Base-by-base conservation (phyloP, 1,140 invertebrate genomes). In the Cataglyphis hispanica region DNA sequence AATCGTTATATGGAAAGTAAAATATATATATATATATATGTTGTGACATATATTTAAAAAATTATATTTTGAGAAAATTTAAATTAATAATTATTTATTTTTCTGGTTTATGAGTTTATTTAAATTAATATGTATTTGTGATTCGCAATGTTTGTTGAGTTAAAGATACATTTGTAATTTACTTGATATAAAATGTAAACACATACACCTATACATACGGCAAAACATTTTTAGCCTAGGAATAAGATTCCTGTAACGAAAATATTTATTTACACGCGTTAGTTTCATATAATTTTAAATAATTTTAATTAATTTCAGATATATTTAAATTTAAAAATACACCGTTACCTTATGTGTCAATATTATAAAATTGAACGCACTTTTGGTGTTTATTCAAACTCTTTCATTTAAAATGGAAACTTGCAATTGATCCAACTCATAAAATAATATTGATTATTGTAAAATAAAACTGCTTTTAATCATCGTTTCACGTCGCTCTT, bases 381-480 rank as follows among this genome's bases (percentile, higher is more conserved):
- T 50, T 19, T 27, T 63, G 13, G 10, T 78, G 10, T 78, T 78
- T 67, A 77, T 34, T 61, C 34, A 19, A 22, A 37, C 25, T 56
- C 69, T 58, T 81, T 25, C 10, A 53, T 50, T 70, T 40, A 31
- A 60, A 72, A 81, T 58, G 50, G 11, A 58, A 16, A 67, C 37
- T 77, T 43, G 25, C 16, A 81, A 22, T 67, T 25, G 25, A 70
- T 43, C 19, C 25, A 31, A 13, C 4, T 60, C 22, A 25, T 13
- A 34, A 11, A 72, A 60, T 56, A 81, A 70, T 81, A 81, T 58
- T 53, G 76, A 66, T 78, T 53, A 60, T 77, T 67, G 2, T 70
- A 81, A 69, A 69, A 70, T 60, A 43, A 58, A 81, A 16, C 13
- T 10, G 46, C 46, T 31, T 31, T 31, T 10, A 40, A 25, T 43